Evolutionary conservation across 2,888 invertebrate genomes (phyloP).

Genomic region (Euclidia mi): DNA sequence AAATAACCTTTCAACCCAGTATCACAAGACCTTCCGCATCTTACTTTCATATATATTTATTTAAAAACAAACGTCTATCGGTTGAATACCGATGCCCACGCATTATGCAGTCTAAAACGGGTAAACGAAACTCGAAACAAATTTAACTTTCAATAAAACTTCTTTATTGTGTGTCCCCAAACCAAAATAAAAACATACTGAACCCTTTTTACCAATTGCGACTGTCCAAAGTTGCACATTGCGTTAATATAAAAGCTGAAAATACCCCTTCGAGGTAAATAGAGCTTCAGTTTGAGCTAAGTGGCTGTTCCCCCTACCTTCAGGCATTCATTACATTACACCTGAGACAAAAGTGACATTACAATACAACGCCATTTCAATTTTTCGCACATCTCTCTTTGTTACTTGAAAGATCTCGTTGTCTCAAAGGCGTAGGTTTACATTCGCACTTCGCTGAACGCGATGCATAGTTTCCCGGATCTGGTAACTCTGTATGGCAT

Average conservation of each 20-base stretch:
- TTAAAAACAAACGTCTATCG: conserved; percentile 31
- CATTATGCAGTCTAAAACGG: conserved; percentile 26
- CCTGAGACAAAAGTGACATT: conserved; percentile 61
- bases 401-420: conserved; percentile 19
- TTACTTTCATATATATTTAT: conserved; percentile 18
- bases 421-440: too few relatives aligned
- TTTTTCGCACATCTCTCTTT: conserved; percentile 52
- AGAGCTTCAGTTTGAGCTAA: conserved; percentile 32
- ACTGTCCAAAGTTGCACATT: conserved; percentile 43
- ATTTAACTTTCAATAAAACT: conserved; percentile 47
- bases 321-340: conserved; percentile 70
- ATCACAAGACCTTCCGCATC: conserved; percentile 26
- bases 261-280: conserved; percentile 53
- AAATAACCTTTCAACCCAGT: conserved; percentile 54
- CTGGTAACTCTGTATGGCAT: too few relatives aligned
- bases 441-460: too few relatives aligned
- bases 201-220: conserved; percentile 41
- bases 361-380: conserved; percentile 53
- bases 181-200: conserved; percentile 34
- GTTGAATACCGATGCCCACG: too few relatives aligned
- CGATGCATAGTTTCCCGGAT: too few relatives aligned
- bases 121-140: conserved; percentile 42
- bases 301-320: conserved; percentile 14
- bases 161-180: conserved; percentile 27
- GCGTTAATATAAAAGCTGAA: conserved; percentile 57